These are phyloP conservation scores for Drosophila suboccidentalis DNA, from an alignment of 2,888 invertebrate species.

Conservation along the genomic window DNA sequence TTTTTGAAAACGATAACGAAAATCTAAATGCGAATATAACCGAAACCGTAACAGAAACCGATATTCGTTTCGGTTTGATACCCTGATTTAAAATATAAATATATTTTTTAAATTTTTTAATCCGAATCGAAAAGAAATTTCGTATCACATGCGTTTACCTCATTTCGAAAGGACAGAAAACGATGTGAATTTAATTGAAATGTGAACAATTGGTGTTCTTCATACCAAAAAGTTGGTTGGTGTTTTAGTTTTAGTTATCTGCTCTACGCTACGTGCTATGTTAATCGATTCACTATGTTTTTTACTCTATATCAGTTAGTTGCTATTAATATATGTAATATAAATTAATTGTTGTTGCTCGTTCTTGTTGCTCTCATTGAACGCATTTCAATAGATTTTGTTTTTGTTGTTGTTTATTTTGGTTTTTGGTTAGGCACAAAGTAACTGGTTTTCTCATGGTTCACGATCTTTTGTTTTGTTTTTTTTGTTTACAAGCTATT, in stretches of 20 bases:
- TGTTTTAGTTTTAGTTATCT: slow-evolving; percentile 56
- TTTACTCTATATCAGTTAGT: slow-evolving; percentile 64
- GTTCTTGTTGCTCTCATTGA: slow-evolving; percentile 42
- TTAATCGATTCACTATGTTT: slow-evolving; percentile 56
- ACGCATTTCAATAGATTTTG: slow-evolving; percentile 53
- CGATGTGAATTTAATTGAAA: background rate
- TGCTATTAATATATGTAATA: slow-evolving; percentile 44
- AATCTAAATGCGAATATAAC: too few relatives aligned
- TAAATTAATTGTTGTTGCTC: slow-evolving; percentile 60
- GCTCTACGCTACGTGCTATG: slow-evolving; percentile 58
- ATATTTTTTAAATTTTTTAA: too few relatives aligned
- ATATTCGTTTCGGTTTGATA: too few relatives aligned
- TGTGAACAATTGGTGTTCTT: slow-evolving; percentile 8
- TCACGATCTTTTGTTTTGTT: slow-evolving; percentile 25
- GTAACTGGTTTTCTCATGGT: slow-evolving; percentile 70
- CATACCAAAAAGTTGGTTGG: slow-evolving; percentile 11
- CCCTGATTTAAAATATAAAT: too few relatives aligned
- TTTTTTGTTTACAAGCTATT: slow-evolving; percentile 57
- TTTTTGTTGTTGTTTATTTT: slow-evolving; percentile 38
- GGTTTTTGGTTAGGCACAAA: slow-evolving; percentile 85
- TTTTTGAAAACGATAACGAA: too few relatives aligned
- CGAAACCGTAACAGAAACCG: too few relatives aligned
- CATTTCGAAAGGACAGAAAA: background rate
- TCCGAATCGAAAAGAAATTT: background rate
- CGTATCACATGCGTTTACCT: slow-evolving; percentile 1